Percentiles rank a stretch among this genome's conserved stretches.
Conservation (phyloP, 2,113 vertebrate species). For the Perognathus longimembris region DNA sequence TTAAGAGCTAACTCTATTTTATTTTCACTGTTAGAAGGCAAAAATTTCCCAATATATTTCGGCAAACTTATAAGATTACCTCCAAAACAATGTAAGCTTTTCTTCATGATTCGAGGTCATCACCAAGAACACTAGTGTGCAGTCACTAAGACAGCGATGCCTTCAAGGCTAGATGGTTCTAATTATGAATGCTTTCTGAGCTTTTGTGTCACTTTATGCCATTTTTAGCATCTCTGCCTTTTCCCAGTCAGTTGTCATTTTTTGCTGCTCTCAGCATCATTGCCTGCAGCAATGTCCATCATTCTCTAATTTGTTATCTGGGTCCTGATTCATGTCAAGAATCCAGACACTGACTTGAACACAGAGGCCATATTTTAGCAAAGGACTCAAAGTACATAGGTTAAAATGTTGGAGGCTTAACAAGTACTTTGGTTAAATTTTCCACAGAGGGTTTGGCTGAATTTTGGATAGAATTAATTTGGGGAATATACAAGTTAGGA, state of each 20-base stretch:
- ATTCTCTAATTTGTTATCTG: neutral
- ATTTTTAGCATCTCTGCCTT: constrained; percentile 3
- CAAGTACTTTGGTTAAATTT: neutral
- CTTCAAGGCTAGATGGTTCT: neutral
- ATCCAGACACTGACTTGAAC: neutral
- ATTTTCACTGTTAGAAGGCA: neutral
- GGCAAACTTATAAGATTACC: neutral
- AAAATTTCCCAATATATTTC: neutral
- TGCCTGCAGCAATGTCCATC: neutral
- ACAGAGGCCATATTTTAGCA: neutral
- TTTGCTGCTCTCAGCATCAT: neutral
- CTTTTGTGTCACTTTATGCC: neutral
- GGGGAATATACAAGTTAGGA: neutral
- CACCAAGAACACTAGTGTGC: neutral
- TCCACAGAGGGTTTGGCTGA: neutral
- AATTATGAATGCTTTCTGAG: neutral
- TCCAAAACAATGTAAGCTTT: neutral
- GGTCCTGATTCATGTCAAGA: neutral
- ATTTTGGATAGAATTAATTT: neutral
- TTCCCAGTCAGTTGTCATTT: neutral
- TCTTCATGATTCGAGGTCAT: neutral
- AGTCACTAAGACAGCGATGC: neutral
- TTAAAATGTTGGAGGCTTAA: neutral
- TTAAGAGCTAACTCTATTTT: neutral
- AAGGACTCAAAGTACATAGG: neutral